Conservation (phyloP, 2,888 invertebrate genomes). For the Lepidochitona cinerea region DNA sequence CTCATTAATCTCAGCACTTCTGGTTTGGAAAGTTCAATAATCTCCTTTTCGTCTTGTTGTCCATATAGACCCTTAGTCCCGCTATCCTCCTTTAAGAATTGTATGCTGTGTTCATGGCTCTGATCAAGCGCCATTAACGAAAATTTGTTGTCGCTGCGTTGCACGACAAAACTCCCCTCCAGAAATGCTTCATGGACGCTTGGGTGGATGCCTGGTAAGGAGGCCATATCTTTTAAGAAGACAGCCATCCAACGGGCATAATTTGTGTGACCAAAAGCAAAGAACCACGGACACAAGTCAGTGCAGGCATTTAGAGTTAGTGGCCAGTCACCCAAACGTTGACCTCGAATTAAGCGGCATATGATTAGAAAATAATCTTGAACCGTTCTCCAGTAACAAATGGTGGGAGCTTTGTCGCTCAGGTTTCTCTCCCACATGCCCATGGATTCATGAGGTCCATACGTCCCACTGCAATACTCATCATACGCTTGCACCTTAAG, state of each 20-base stretch:
- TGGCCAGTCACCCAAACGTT: too few relatives aligned
- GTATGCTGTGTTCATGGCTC: too few relatives aligned
- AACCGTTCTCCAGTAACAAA: background rate
- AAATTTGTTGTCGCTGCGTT: background rate
- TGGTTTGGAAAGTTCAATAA: too few relatives aligned
- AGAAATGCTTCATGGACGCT: background rate
- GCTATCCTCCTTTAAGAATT: too few relatives aligned
- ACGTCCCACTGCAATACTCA: background rate
- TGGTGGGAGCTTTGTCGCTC: background rate
- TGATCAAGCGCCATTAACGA: background rate
- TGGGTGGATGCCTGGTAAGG: background rate
- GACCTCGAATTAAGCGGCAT: background rate
- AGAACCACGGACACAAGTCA: too few relatives aligned
- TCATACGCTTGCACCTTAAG: background rate
- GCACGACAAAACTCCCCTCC: background rate
- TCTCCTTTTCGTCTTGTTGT: too few relatives aligned
- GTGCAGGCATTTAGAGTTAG: too few relatives aligned
- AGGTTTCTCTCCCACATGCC: background rate
- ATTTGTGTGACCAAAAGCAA: too few relatives aligned
- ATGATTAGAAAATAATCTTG: background rate
- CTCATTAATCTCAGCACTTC: too few relatives aligned
- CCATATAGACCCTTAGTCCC: too few relatives aligned
- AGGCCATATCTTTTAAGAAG: slow-evolving; percentile 10
- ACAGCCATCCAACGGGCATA: background rate
- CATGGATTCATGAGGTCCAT: background rate